phyloP scores from a whole-genome alignment of 2,797 vertebrate species.

The Percopsis omiscomaycus region DNA sequence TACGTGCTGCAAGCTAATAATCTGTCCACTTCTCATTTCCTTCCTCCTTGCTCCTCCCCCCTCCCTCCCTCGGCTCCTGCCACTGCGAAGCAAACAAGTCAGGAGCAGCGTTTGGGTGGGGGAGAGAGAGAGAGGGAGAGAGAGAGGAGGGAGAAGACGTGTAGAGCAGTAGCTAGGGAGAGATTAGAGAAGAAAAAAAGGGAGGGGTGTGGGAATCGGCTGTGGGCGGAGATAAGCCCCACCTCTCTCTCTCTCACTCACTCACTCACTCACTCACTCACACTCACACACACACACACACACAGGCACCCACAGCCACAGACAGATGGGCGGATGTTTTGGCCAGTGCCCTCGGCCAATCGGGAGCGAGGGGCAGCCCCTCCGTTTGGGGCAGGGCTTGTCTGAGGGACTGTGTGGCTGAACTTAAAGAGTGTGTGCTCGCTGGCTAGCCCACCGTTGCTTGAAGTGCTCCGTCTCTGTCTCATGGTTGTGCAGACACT shows the following conservation, averaged over 20 bases:
- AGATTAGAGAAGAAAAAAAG: slow-evolving; percentile 18
- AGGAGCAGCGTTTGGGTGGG: slow-evolving; percentile 53
- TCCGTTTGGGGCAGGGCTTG: slow-evolving; percentile 57
- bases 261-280: slow-evolving; percentile 12
- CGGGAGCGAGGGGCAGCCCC: slow-evolving; percentile 46
- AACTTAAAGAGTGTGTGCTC: slow-evolving; percentile 73
- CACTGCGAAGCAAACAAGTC: slow-evolving; percentile 74
- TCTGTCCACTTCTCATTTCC: slow-evolving; percentile 39
- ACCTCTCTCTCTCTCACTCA: slow-evolving; percentile 27
- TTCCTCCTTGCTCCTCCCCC: slow-evolving; percentile 4
- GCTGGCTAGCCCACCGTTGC: slow-evolving; percentile 49
- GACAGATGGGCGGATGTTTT: slow-evolving; percentile 74
- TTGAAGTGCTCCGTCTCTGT: slow-evolving; percentile 49
- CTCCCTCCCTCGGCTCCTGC: slow-evolving; percentile 35
- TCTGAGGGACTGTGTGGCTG: slow-evolving; percentile 60
- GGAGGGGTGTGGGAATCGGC: slow-evolving; percentile 32
- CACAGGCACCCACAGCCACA: slow-evolving; percentile 31
- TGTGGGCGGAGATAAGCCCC: slow-evolving; percentile 30
- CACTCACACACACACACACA: slow-evolving; percentile 9
- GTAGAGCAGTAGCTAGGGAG: slow-evolving; percentile 37
- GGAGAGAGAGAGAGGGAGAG: slow-evolving; percentile 20
- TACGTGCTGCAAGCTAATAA: slow-evolving; percentile 71
- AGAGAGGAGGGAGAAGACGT: neutral
- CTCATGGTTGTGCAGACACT: slow-evolving; percentile 81
- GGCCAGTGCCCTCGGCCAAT: slow-evolving; percentile 68